Evolutionary conservation across 2,797 vertebrate species (phyloP).

Genomic region (Sebastes reedi): DNA sequence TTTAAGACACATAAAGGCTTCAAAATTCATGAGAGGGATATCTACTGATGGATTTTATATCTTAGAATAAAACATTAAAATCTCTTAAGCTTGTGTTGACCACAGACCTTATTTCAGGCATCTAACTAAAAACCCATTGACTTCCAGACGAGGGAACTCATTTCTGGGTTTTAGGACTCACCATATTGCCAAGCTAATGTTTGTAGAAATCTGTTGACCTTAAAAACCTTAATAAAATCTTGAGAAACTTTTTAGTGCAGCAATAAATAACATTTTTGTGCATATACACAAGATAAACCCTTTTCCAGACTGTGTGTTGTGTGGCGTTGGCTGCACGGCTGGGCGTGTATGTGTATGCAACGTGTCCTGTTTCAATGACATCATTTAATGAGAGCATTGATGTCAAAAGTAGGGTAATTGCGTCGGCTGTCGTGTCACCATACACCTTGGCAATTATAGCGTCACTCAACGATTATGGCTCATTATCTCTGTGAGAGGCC

Average conservation of each 20-base stretch:
- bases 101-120: no score
- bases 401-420: slow-evolving; percentile 79
- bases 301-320: not conserved
- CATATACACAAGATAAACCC: not conserved
- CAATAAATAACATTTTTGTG: not conserved
- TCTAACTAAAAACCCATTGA: no score
- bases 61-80: no score
- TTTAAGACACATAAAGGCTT: no score
- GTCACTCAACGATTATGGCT: slow-evolving; percentile 79
- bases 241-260: not conserved
- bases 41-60: no score
- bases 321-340: not conserved
- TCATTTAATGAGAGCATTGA: slow-evolving; percentile 76
- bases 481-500: slow-evolving; percentile 76
- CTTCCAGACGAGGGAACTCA: no score
- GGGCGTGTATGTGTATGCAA: slow-evolving; percentile 35
- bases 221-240: not conserved
- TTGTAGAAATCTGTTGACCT: not conserved
- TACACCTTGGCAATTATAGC: slow-evolving; percentile 78
- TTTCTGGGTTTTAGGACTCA: no score
- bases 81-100: no score
- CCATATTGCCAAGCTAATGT: not conserved
- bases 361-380: slow-evolving; percentile 74
- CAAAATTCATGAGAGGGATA: no score
- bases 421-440: slow-evolving; percentile 69